Conservation (phyloP, 1,140 invertebrate species). For the Kradibia gibbosae region DNA sequence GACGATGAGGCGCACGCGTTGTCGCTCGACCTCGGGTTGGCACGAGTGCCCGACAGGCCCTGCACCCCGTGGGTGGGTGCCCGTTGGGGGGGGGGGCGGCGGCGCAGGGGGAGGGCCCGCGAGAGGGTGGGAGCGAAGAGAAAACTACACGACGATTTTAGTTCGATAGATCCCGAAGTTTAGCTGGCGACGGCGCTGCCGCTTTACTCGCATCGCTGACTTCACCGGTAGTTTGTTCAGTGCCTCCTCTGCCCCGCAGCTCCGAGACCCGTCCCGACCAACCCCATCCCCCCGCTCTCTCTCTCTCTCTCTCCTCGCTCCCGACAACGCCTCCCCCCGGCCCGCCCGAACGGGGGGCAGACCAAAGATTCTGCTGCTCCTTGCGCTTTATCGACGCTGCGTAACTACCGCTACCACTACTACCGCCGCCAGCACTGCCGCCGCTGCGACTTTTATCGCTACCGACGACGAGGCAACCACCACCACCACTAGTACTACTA, state of each 20-base stretch:
- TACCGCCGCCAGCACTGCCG: slow-evolving; percentile 39
- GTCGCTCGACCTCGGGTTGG: slow-evolving; percentile 50
- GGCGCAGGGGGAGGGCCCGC: too few relatives aligned
- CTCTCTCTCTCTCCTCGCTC: neutral
- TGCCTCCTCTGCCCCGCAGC: slow-evolving; percentile 52
- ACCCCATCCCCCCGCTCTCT: neutral
- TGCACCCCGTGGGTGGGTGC: too few relatives aligned
- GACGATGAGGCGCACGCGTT: slow-evolving; percentile 46
- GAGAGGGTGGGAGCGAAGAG: slow-evolving; percentile 57
- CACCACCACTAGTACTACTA: too few relatives aligned
- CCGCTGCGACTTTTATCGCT: neutral
- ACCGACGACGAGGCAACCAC: too few relatives aligned
- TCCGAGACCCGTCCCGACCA: neutral
- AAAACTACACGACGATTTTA: slow-evolving; percentile 72
- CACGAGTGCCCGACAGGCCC: too few relatives aligned
- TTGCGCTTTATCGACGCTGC: slow-evolving; percentile 33
- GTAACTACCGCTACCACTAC: neutral
- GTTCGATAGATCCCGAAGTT: slow-evolving; percentile 71
- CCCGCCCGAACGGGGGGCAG: neutral
- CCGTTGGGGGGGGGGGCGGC: too few relatives aligned
- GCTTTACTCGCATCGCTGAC: slow-evolving; percentile 68
- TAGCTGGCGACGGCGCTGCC: slow-evolving; percentile 64
- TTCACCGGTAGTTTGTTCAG: slow-evolving; percentile 71
- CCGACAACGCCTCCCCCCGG: slow-evolving; percentile 37
- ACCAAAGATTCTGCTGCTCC: neutral